phyloP scores from a whole-genome alignment of 2,888 invertebrate species.

The Polia nebulosa region DNA sequence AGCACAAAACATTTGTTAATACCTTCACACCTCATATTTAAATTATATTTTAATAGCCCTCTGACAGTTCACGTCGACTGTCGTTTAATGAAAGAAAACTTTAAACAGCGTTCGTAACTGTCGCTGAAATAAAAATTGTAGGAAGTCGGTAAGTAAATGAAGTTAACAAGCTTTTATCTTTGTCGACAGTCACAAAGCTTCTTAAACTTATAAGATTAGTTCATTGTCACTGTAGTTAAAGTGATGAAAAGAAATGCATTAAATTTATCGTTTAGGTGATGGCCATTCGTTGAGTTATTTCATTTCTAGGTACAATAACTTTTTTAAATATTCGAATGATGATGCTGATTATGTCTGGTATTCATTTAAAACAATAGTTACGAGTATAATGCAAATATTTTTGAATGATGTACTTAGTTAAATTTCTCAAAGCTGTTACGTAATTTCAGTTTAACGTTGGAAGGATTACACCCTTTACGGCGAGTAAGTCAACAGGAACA shows the following conservation, averaged over 20 bases:
- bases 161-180: constrained; percentile 47
- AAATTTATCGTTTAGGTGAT: neutral
- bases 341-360: neutral
- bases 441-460: constrained; percentile 12
- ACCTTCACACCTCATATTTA: constrained; percentile 41
- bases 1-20: constrained; percentile 48
- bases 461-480: constrained; percentile 23
- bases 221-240: constrained; percentile 13
- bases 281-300: neutral
- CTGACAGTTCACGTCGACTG: constrained; percentile 21
- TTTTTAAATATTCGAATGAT: neutral
- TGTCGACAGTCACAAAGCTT: constrained; percentile 7
- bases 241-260: neutral
- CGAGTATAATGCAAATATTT: too few relatives aligned
- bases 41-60: constrained; percentile 47
- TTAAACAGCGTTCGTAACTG: constrained; percentile 19
- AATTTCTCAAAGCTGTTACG: neutral
- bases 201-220: constrained; percentile 32
- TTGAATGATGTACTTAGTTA: too few relatives aligned
- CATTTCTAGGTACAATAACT: neutral
- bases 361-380: neutral
- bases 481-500: constrained; percentile 37
- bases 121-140: constrained; percentile 26
- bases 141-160: constrained; percentile 30
- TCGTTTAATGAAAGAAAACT: constrained; percentile 29